Conservation (phyloP, 2,888 invertebrate genomes). For the Limenitis arthemis region DNA sequence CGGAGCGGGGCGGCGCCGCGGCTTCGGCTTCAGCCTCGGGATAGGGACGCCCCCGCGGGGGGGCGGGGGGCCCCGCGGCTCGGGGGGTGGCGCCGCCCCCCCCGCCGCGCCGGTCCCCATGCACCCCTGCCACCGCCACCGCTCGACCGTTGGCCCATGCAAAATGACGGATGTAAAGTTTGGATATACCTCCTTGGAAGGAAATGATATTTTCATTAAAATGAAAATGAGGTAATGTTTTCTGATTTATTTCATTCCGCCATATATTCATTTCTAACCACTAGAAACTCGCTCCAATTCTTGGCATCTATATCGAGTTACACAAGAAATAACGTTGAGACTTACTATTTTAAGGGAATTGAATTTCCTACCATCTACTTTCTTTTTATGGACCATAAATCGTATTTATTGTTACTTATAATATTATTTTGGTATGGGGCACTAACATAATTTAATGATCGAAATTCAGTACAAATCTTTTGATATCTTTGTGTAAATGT, state of each 20-base stretch:
- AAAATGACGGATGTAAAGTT: slow-evolving; percentile 73
- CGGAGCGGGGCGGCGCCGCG: slow-evolving; percentile 69
- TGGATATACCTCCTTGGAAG: slow-evolving; percentile 69
- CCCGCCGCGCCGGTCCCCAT: slow-evolving; percentile 56
- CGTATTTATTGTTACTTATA: slow-evolving; percentile 32
- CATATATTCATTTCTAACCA: slow-evolving; percentile 21
- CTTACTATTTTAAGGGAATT: slow-evolving; percentile 27
- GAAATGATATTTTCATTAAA: slow-evolving; percentile 70
- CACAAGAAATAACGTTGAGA: slow-evolving; percentile 17
- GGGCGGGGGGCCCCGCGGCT: slow-evolving; percentile 41
- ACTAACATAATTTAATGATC: slow-evolving; percentile 25
- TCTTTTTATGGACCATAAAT: slow-evolving; percentile 33
- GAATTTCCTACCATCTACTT: slow-evolving; percentile 29
- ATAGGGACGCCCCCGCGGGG: slow-evolving; percentile 69
- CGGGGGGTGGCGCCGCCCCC: slow-evolving; percentile 66
- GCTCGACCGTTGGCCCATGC: slow-evolving; percentile 71
- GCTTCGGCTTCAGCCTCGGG: slow-evolving; percentile 39
- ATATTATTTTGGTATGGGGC: slow-evolving; percentile 26
- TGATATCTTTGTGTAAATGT: too few species aligned
- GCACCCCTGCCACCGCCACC: slow-evolving; percentile 59
- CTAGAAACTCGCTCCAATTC: slow-evolving; percentile 10
- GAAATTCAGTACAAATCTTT: slow-evolving; percentile 11
- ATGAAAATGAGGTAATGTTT: slow-evolving; percentile 62
- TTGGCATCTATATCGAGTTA: slow-evolving; percentile 10
- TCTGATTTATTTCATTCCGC: slow-evolving; percentile 42